Percentiles rank a stretch among this genome's conserved stretches.
phyloP scores from a whole-genome alignment of 2,888 invertebrate species.

The Glaucopsyche alexis region DNA sequence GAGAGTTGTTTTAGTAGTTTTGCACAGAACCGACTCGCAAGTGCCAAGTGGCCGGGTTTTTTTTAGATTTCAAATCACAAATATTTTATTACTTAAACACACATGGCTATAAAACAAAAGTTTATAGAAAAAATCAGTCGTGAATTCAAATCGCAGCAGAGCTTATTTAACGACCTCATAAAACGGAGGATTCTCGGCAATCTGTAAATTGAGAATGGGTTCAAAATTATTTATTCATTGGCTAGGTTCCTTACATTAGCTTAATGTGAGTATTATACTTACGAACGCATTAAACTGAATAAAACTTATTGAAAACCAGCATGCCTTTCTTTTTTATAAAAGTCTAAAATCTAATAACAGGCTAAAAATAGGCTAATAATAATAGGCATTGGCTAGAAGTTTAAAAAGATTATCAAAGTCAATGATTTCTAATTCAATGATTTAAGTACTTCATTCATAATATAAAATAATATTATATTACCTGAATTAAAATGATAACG shows the following conservation, averaged over 20 bases:
- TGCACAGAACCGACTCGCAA: not conserved
- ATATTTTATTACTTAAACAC: not conserved
- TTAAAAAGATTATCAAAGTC: too few relatives aligned
- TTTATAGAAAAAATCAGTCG: slow-evolving; percentile 22
- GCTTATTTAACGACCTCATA: slow-evolving; percentile 22
- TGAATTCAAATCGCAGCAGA: slow-evolving; percentile 7
- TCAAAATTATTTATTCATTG: slow-evolving; percentile 19
- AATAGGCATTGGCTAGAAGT: too few relatives aligned
- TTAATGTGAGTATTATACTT: not conserved
- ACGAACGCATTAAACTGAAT: too few relatives aligned
- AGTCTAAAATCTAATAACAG: too few relatives aligned
- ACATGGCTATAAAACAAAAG: slow-evolving; percentile 1
- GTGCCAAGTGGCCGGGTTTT: not conserved
- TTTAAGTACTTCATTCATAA: too few relatives aligned
- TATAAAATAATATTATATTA: too few relatives aligned
- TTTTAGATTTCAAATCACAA: not conserved
- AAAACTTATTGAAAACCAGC: too few relatives aligned
- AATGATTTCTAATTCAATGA: too few relatives aligned
- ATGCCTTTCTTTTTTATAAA: too few relatives aligned
- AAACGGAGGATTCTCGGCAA: slow-evolving; percentile 26
- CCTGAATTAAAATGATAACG: too few relatives aligned
- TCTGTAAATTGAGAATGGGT: slow-evolving; percentile 24
- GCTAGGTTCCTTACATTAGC: not conserved
- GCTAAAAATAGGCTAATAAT: too few relatives aligned
- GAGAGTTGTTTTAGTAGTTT: too few relatives aligned